These are phyloP conservation scores for Isaurus tuberculatus DNA, from an alignment of 92 coral and sea anemone genomes.

Conservation along the genomic window DNA sequence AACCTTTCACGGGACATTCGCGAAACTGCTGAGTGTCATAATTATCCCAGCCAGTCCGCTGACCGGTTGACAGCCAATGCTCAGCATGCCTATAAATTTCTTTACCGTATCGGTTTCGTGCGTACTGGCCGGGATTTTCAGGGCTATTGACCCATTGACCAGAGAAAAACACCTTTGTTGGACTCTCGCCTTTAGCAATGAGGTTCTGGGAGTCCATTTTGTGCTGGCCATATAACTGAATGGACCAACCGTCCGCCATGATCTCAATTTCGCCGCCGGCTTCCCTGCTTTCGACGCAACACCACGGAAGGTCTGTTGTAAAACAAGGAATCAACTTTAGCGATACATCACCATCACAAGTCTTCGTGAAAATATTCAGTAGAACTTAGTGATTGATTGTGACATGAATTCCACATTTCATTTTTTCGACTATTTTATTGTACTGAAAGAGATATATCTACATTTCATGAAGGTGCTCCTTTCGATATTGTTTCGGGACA, in stretches of 20 bases:
- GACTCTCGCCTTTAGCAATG: constrained; percentile 56
- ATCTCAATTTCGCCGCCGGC: constrained; percentile 88
- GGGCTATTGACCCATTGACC: constrained; percentile 86
- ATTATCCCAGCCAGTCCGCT: constrained; percentile 76
- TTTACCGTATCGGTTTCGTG: constrained; percentile 79
- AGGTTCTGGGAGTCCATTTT: constrained; percentile 73
- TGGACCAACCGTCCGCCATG: constrained; percentile 86
- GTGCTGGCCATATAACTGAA: constrained; percentile 90
- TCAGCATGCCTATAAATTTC: constrained; percentile 83
- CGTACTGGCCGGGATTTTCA: constrained; percentile 78
- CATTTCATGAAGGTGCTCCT: no score
- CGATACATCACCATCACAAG: no score
- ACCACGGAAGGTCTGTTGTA: constrained; percentile 78
- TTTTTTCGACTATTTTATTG: no score
- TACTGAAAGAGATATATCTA: no score
- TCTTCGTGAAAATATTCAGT: no score
- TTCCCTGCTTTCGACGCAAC: constrained; percentile 77
- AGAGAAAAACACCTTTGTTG: constrained; percentile 78
- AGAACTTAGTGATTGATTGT: no score
- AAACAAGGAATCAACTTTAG: neutral
- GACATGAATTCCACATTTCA: no score
- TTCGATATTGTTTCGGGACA: no score
- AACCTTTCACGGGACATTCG: constrained; percentile 74
- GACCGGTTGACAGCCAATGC: constrained; percentile 84
- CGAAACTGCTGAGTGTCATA: constrained; percentile 70